Evolutionary conservation across 2,888 invertebrate species (phyloP).

Genomic region (Drosophila mayaguana): DNA sequence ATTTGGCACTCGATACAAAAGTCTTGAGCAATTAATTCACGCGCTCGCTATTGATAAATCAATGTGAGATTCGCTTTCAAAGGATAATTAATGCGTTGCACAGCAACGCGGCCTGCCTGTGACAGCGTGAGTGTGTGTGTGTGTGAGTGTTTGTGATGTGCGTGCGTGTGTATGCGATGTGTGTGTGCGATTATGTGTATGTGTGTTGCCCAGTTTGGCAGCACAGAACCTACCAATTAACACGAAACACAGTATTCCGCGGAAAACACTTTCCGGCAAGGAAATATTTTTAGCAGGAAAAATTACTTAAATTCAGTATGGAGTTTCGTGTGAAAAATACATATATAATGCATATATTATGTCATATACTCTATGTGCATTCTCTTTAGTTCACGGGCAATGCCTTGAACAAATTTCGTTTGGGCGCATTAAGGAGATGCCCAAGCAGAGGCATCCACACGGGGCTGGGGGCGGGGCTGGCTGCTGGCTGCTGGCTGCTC

Average conservation of each 20-base stretch:
- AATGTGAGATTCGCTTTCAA: slow-evolving; percentile 64
- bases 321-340: neutral
- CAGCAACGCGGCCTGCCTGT: slow-evolving; percentile 49
- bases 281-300: neutral
- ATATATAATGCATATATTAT: neutral
- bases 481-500: neutral
- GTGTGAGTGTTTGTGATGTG: neutral
- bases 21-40: slow-evolving; percentile 74
- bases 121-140: slow-evolving; percentile 45
- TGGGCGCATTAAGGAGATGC: slow-evolving; percentile 31
- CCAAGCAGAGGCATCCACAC: slow-evolving; percentile 13
- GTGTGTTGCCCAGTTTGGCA: neutral
- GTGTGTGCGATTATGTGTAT: too few relatives aligned
- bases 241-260: neutral
- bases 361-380: slow-evolving; percentile 11
- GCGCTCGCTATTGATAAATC: slow-evolving; percentile 68
- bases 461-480: neutral
- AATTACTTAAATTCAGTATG: neutral
- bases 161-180: neutral
- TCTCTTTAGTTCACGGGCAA: slow-evolving; percentile 5
- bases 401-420: slow-evolving; percentile 29
- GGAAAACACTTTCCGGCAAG: neutral
- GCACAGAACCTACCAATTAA: slow-evolving; percentile 17
- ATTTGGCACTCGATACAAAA: slow-evolving; percentile 68
- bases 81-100: slow-evolving; percentile 75